Base-by-base conservation (phyloP, 1,140 invertebrate genomes). In the Drosophila busckii region DNA sequence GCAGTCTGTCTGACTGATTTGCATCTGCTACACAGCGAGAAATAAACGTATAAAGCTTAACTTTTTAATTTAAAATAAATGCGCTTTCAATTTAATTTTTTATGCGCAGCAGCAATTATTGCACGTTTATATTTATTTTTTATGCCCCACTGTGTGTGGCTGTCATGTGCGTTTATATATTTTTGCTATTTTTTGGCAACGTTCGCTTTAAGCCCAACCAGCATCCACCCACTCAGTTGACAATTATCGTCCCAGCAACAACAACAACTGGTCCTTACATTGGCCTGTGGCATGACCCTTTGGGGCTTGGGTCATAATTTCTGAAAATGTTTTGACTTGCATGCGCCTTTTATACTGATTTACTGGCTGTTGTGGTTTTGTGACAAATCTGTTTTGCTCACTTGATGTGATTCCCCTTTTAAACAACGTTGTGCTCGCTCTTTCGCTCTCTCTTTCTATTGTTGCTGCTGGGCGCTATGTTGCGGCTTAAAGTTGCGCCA, bases 361-460 rank as follows among this genome's bases (percentile, higher is more conserved):
- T 80, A 80, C 75, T 80, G 73, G 68, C 75, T 73, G 73, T 80
- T 78, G 73, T 78, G 73, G 73, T 78, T 73, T 80, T 80, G 73
- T 78, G 73, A 78, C 73, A 78, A 78, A 78, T 78, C 73, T 78
- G 73, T 78, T 78, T 78, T 78, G 73, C 73, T 80, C 73, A 78
- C 73, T 78, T 78, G 73, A 78, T 78, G 73, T 60, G 73, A 80
- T 80, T 80, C 58, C 28, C 70, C 48, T 50, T 34, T 29, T 59
- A 5, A 6, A 12, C 26, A 25, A 10, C n/a, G 9, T 26, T 15
- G 19, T 23, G 10, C 37, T 22, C 10, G 8, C 28, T 7, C 6
- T 10, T 28, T 7, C 17, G 15, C 28, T 9, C 17, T 40, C 25
- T 25, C 3, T 28, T 16, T 8, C 12, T 13, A 8, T 5, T 35